Evolutionary conservation across 2,797 vertebrate species (phyloP).

Genomic region (Ambastaia sidthimunki): DNA sequence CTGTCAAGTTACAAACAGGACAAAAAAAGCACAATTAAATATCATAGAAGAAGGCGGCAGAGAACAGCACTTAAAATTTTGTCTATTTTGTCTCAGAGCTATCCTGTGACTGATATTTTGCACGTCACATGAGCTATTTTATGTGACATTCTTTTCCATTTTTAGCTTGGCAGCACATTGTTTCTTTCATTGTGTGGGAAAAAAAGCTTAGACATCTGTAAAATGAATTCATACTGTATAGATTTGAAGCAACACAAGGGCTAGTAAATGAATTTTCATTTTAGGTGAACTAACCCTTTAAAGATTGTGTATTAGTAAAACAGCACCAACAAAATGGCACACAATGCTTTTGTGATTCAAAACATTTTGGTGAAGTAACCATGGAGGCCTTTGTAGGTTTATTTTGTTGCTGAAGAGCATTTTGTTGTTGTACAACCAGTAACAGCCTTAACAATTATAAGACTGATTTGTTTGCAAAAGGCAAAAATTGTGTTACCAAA

Average conservation of each 20-base stretch:
- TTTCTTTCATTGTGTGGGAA: not conserved
- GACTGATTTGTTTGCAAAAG: conserved; percentile 5
- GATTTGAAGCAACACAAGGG: not conserved
- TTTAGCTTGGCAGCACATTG: not conserved
- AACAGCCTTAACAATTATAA: conserved; percentile 1
- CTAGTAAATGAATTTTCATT: not conserved
- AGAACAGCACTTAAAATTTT: too few species aligned
- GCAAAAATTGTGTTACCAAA: not conserved
- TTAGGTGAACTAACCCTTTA: not conserved
- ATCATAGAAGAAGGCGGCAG: too few species aligned
- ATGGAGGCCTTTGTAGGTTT: not conserved
- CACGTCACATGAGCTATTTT: not conserved
- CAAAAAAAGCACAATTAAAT: too few species aligned
- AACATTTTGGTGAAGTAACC: conserved; percentile 2
- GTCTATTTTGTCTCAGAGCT: too few species aligned
- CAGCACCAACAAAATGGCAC: not conserved
- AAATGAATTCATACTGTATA: not conserved
- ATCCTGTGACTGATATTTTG: not conserved
- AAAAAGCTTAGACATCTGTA: not conserved
- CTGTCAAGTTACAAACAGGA: too few species aligned
- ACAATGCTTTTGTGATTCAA: not conserved
- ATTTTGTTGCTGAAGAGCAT: not conserved
- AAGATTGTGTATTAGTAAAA: not conserved
- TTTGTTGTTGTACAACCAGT: conserved; percentile 7
- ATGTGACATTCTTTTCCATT: not conserved